Base-by-base conservation (phyloP, 2,113 vertebrate genomes). In the Puma concolor region DNA sequence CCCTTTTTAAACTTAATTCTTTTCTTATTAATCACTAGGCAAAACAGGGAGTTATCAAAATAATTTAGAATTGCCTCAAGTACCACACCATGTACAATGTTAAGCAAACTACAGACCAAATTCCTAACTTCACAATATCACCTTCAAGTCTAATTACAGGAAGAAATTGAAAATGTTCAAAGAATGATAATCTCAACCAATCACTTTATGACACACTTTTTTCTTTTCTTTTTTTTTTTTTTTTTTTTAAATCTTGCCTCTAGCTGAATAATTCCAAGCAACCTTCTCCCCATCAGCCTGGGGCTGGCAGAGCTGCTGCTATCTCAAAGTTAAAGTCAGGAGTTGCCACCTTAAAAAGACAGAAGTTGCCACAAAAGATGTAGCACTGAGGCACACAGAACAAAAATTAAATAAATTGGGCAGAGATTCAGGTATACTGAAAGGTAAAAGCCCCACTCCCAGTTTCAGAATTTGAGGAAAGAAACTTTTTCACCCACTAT, bases 31-130 rank as follows among this genome's bases (percentile, higher is more conserved):
- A 64, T 91, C 60, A 80, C 60, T 67, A 79, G 89, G 60, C 31
- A 87, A 93, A 91, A 92, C 66, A 16, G 17, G 23, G 19, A 44
- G 1, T 54, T 87, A 88, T 44, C 23, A 79, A 92, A 38, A 29
- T 77, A 95, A 93, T 90, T 87, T 92, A 95, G 17, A 94, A 87
- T 60, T 52, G 33, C 41, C 64, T 83, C 41, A 91, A 91, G 36
- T 36, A 88, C 17, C 29, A 88, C 36, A 50, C 50, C 81, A 92
- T 13, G 19, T 57, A 77, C 31, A 91, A 91, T 16, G 5, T 0
- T 92, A 50, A 79, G 15, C 54, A 83, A 94, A 82, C 52, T 87
- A 41, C 0, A 91, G 4, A 94, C 23, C 50, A 91, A 5, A 81
- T 41, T 64, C 29, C 19, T 71, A 94, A 77, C 52, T 91, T 97